phyloP scores from a whole-genome alignment of 2,888 invertebrate genomes.

The Drosophila demipolita region DNA sequence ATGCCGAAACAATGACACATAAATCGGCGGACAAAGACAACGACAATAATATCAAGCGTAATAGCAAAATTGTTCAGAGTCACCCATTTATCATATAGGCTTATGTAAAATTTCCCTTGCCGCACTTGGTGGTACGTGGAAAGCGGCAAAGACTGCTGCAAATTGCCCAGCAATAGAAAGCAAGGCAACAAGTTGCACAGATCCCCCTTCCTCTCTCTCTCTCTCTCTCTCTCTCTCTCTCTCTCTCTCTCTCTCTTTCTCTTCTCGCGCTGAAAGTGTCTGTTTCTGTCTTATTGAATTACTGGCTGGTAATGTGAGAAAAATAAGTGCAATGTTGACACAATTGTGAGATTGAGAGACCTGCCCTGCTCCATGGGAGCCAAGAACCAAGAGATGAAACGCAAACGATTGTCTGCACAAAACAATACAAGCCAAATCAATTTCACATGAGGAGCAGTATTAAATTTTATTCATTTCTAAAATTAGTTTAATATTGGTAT shows the following conservation, averaged over 20 bases:
- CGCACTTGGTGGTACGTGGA: conserved; percentile 44
- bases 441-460: conserved; percentile 1
- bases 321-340: conserved; percentile 71
- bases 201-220: neutral
- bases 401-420: conserved; percentile 9
- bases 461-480: neutral
- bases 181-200: conserved; percentile 65
- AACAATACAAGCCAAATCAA: conserved; percentile 28
- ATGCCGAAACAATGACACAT: conserved; percentile 73
- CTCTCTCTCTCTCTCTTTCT: neutral
- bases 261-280: neutral
- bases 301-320: conserved; percentile 67
- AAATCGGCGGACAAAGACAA: conserved; percentile 49
- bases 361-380: neutral
- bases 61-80: conserved; percentile 54
- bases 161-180: conserved; percentile 68
- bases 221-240: neutral
- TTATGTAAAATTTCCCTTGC: conserved; percentile 12
- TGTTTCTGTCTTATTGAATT: conserved; percentile 48
- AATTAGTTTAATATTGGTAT: neutral
- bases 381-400: neutral
- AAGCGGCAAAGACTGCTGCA: conserved; percentile 53
- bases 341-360: conserved; percentile 58
- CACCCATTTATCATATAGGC: conserved; percentile 36
- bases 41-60: conserved; percentile 61